Percentiles rank a stretch among this genome's conserved stretches.
Evolutionary conservation across 2,797 vertebrate species (phyloP).

Genomic region (Sparidentex hasta): DNA sequence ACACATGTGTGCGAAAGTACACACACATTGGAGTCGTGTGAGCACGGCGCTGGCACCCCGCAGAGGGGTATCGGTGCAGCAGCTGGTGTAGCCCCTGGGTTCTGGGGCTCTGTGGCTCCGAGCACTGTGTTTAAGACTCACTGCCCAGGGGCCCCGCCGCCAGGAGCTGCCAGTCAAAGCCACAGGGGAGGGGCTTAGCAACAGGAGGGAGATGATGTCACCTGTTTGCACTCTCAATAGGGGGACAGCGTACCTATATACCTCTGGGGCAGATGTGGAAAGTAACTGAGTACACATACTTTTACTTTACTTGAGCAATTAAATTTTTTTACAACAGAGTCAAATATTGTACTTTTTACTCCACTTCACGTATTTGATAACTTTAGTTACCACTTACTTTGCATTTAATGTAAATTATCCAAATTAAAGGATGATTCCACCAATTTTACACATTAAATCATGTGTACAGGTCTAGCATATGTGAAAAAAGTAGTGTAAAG

Average conservation of each 20-base stretch:
- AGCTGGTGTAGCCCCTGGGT: constrained; percentile 76
- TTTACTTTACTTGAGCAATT: too few relatives aligned
- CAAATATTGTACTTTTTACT: too few relatives aligned
- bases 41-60: constrained; percentile 28
- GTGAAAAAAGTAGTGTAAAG: too few relatives aligned
- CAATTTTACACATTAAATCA: too few relatives aligned
- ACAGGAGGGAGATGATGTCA: constrained; percentile 52
- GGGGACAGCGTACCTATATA: constrained; percentile 12
- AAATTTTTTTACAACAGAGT: too few relatives aligned
- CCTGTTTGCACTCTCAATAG: constrained; percentile 26
- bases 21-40: constrained; percentile 2
- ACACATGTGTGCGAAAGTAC: background rate
- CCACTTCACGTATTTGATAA: too few relatives aligned
- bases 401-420: too few relatives aligned
- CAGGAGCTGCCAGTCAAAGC: constrained; percentile 70
- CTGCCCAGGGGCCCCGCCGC: constrained; percentile 52
- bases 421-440: too few relatives aligned
- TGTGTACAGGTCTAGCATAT: too few relatives aligned
- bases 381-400: too few relatives aligned
- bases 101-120: constrained; percentile 47
- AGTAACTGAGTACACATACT: too few relatives aligned
- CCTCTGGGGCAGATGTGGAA: background rate
- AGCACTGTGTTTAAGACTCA: constrained; percentile 74
- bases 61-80: constrained; percentile 62
- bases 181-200: constrained; percentile 65